Base-by-base conservation (phyloP, 2,888 invertebrate species). In the Chrysolina haemoptera region DNA sequence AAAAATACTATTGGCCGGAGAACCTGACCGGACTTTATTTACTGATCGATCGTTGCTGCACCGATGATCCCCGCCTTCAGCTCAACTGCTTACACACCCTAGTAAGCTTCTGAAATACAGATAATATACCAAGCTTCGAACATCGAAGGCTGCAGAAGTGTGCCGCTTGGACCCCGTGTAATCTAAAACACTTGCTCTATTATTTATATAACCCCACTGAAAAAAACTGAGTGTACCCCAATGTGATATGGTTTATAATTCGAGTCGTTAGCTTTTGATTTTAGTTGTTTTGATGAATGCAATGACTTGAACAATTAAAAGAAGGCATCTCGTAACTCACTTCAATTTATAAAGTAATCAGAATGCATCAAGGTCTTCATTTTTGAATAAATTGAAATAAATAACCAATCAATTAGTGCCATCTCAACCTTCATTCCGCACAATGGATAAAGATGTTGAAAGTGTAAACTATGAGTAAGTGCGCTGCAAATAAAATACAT, bases 231-330 rank as follows among this genome's bases (percentile, higher is more conserved):
- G 4, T n/a, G 35, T 11, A 35, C 35, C 35, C 59, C n/a, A 59
- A 59, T 22, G 27, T n/a, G 59, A 59, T 35, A 35, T 8, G 12
- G n/a, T 27, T 59, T 14, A n/a, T 59, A 18, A 50, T 18, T 50
- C 27, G 35, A 22, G 59, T 59, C 59, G 59, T 27, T 59, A 59
- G 59, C 59, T 35, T 59, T 35, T 59, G 35, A 59, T 59, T 59
- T 27, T 1, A 59, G n/a, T 59, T 59, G 59, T 59, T 59, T 59
- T 59, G 53, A 53, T 53, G 20, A 53, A 53, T 53, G 5, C 12
- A 20, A 53, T 53, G 20, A 53, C 53, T 12, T 53, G 53, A 53
- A 53, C 53, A 53, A 53, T 53, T 53, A 53, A 53, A 53, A 53
- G 53, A 11, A 53, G 18, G 53, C 20, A 53, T 53, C 53, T 59